Base-by-base conservation (phyloP, 2,113 vertebrate genomes). In the Kryptolebias marmoratus region DNA sequence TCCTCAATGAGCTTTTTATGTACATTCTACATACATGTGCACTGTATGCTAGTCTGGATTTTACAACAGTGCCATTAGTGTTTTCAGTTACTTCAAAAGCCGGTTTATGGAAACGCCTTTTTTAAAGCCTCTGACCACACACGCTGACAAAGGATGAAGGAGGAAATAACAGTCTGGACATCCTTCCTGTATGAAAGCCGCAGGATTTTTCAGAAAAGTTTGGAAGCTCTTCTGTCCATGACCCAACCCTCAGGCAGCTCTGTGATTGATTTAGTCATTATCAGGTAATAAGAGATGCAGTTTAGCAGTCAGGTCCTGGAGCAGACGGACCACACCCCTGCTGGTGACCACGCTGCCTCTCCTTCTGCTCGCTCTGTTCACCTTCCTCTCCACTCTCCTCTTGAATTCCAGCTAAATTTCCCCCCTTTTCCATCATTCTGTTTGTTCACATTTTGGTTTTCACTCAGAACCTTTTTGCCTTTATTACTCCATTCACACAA, bases 281-380 rank as follows among this genome's bases (percentile, higher is more conserved):
- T n/a, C 15, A 47, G 57, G 14, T 76, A 64, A 8, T 9, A 56
- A 50, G 44, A 75, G 78, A 59, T 64, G 82, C 66, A 67, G 82
- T 68, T 82, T 54, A 66, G 68, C 58, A 58, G 71, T 57, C 76
- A 82, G 73, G 61, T 73, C 30, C 64, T 68, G 73, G 61, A 63
- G 69, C 69, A 66, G 63, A 77, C 36, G 55, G 81, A 77, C 79
- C 86, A 83, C 81, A 68, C 84, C 80, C 85, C 52, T 39, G 18
- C 64, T 68, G 60, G 67, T 79, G 36, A 22, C 32, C 6, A 49
- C 45, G 39, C 64, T 42, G 15, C 36, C 52, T 6, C 64, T 54
- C 47, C 39, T 36, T 45, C 28, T 48, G 28, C n/a, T 22, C 22
- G 9, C 56, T 69, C 56, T 42, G 56, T 12, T 28, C 16, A 11